A percentile compares a stretch with the other conserved stretches of the same genome.
Conservation (phyloP, 2,797 vertebrate species). For the Silurus lanzhouensis region DNA sequence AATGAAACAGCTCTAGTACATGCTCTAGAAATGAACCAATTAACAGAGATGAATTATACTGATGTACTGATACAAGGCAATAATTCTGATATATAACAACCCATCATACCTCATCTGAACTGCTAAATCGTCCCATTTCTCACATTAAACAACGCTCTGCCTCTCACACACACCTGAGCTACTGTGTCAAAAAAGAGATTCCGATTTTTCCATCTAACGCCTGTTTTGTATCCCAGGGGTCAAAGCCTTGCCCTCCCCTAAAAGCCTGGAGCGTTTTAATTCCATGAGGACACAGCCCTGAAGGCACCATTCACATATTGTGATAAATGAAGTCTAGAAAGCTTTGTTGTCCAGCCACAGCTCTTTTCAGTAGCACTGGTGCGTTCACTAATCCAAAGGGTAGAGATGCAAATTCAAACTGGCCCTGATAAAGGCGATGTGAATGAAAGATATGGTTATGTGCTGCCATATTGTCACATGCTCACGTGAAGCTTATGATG, state of each 20-base stretch:
- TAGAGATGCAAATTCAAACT: constrained; percentile 64
- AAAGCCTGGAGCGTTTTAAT: constrained; percentile 41
- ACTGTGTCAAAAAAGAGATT: not conserved
- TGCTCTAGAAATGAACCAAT: not conserved
- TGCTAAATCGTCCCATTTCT: not conserved
- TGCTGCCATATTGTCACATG: constrained; percentile 19
- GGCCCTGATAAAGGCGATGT: constrained; percentile 7
- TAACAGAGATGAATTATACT: not conserved
- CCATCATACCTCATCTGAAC: too few relatives aligned
- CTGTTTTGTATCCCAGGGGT: constrained; percentile 17
- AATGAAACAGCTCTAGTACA: not conserved
- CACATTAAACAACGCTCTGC: not conserved
- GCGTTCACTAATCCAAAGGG: constrained; percentile 63
- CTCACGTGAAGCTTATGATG: constrained; percentile 18
- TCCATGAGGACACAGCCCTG: constrained; percentile 58
- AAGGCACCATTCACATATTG: constrained; percentile 67
- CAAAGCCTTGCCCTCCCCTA: not conserved
- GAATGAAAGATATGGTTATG: constrained; percentile 30
- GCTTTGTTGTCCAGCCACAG: constrained; percentile 68
- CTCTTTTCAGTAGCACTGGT: constrained; percentile 67
- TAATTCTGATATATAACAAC: not conserved
- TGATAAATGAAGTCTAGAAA: constrained; percentile 70
- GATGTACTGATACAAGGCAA: not conserved
- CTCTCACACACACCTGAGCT: constrained; percentile 6
- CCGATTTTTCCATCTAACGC: constrained; percentile 15